Base-by-base conservation (phyloP, 2,797 vertebrate genomes). In the Sphenodon punctatus region DNA sequence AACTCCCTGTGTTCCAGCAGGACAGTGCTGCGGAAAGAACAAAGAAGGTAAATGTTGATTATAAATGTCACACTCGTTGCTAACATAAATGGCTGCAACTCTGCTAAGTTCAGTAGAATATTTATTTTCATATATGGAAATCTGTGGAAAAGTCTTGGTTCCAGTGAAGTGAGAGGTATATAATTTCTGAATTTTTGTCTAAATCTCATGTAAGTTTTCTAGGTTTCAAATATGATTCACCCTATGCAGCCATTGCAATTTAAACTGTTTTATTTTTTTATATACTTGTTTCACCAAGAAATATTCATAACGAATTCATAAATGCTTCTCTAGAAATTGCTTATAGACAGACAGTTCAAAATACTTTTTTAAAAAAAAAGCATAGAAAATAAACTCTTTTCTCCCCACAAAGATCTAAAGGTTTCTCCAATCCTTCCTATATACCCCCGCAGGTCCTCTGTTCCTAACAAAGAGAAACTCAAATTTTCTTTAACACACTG, bases 371-470 rank as follows among this genome's bases (percentile, higher is more conserved):
- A 84, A 20, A 43, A 51, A 72, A 41, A 32, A 84, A 41, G 8
- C 63, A 86, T 61, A 61, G 43, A 76, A 65, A 80, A 56, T 3
- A 25, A 30, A 76, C 78, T 75, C 3, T 30, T 70, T 1, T 34
- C 8, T 1, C 83, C 78, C 13, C 36, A 82, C 10, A 71, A 78
- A 88, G 58, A 82, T 80, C 53, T 74, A 68, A 89, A 71, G 8
- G 15, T 75, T 90, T 90, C 70, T 85, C 42, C 71, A 56, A 88
- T 88, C 74, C 71, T 88, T 61, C 68, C 49, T 89, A 78, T 25
- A 74, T 78, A 66, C 9, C 15, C 49, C 48, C 13, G 19, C 41
- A 85, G 78, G 30, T 61, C n/a, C 71, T 82, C 66, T 55, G 56
- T 78, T 8, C 46, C 7, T 63, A 75, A n/a, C 14, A 76, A 67